phyloP scores from a whole-genome alignment of 2,113 vertebrate genomes.

The Isurus oxyrinchus region DNA sequence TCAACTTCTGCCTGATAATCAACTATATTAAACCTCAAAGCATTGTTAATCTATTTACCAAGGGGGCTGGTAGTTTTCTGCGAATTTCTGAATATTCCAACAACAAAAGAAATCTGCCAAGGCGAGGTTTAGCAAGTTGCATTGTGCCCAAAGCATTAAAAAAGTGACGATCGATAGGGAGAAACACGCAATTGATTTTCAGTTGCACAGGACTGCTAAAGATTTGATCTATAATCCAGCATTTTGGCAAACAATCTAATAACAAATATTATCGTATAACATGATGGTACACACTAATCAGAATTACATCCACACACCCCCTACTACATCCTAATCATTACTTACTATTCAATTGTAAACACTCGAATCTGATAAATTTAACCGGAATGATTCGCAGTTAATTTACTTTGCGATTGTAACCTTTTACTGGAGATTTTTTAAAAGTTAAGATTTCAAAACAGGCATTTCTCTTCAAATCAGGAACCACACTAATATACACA shows the following conservation, averaged over 20 bases:
- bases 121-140: neutral
- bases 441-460: neutral
- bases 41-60: neutral
- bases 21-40: neutral
- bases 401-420: neutral
- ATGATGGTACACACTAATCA: neutral
- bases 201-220: neutral
- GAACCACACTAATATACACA: neutral
- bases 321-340: neutral
- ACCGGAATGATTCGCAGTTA: neutral
- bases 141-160: neutral
- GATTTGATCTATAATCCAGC: neutral
- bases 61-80: neutral
- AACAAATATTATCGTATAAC: neutral
- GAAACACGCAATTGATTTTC: neutral
- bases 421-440: neutral
- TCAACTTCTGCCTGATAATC: neutral
- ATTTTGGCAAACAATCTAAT: neutral
- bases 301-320: neutral
- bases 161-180: neutral
- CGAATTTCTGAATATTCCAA: neutral
- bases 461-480: neutral
- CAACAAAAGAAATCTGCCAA: neutral
- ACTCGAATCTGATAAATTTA: neutral
- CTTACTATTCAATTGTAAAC: neutral